phyloP scores from a whole-genome alignment of 1,140 invertebrate species.

The Diploscapter pachys region DNA sequence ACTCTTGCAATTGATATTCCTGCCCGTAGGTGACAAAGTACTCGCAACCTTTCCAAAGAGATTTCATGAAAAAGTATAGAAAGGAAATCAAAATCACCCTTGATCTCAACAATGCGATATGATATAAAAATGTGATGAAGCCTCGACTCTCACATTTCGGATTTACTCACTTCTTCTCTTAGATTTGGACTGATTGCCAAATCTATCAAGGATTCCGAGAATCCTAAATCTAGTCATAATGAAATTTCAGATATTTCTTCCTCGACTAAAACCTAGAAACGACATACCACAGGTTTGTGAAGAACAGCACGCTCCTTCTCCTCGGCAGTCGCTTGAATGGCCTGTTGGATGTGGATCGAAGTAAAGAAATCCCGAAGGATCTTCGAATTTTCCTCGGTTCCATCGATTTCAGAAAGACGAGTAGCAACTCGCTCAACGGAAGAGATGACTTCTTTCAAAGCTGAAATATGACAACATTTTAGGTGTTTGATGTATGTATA shows the following conservation, averaged over 20 bases:
- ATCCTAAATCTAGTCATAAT: not conserved
- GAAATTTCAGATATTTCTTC: not conserved
- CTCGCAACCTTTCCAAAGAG: too few species aligned
- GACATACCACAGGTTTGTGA: slow-evolving; percentile 14
- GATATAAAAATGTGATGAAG: too few species aligned
- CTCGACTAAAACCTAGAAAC: not conserved
- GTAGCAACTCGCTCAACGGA: slow-evolving; percentile 40
- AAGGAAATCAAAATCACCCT: too few species aligned
- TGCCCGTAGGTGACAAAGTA: too few species aligned
- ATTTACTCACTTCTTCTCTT: too few species aligned
- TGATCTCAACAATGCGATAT: too few species aligned
- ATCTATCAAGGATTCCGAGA: not conserved
- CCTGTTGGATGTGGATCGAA: slow-evolving; percentile 30
- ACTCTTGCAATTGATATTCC: too few species aligned
- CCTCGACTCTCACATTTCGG: too few species aligned
- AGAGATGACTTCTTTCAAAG: slow-evolving; percentile 38
- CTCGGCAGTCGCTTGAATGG: slow-evolving; percentile 35
- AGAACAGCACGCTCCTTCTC: slow-evolving; percentile 22
- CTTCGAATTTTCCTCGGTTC: slow-evolving; percentile 30
- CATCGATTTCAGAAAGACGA: slow-evolving; percentile 29
- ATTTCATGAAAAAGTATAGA: too few species aligned
- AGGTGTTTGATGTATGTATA: not conserved
- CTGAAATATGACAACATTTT: slow-evolving; percentile 22
- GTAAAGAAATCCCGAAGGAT: slow-evolving; percentile 38
- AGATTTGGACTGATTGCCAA: too few species aligned